Conservation (phyloP, 2,113 vertebrate genomes). For the Polypterus bichir region DNA sequence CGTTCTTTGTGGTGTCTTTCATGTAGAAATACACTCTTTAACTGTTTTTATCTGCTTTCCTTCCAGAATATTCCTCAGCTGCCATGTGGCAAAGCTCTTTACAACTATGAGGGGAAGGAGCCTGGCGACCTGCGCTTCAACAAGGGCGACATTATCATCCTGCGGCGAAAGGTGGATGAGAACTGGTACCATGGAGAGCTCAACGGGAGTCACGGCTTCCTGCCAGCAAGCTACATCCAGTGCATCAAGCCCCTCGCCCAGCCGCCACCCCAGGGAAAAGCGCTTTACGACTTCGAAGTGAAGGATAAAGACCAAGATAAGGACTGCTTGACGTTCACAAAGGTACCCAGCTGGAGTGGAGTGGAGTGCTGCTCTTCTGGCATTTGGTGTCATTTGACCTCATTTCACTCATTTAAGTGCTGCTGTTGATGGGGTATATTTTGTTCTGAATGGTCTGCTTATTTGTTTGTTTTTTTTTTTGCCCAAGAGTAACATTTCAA, state of each 20-base stretch:
- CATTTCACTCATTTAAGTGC: no score
- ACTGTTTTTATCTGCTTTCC: conserved; percentile 13
- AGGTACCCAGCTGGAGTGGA: conserved; percentile 49
- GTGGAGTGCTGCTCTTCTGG: no score
- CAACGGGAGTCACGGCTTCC: conserved; percentile 80
- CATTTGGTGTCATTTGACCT: no score
- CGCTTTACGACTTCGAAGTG: conserved; percentile 94
- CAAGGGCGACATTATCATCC: conserved; percentile 89
- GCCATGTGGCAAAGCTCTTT: conserved; percentile 85
- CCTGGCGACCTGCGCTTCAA: conserved; percentile 87
- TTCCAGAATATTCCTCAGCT: conserved; percentile 75
- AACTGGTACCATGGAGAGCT: conserved; percentile 95
- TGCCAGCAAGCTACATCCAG: conserved; percentile 91
- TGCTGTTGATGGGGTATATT: no score
- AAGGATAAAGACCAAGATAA: conserved; percentile 96
- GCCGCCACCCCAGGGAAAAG: conserved; percentile 86
- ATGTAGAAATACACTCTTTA: not conserved
- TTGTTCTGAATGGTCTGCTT: no score
- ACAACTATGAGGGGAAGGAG: conserved; percentile 87
- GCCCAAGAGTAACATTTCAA: no score
- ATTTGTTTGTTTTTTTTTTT: no score
- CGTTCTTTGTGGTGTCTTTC: no score
- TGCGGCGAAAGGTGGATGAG: conserved; percentile 83
- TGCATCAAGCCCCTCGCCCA: conserved; percentile 77
- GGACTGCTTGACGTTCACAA: conserved; percentile 91